phyloP scores from a whole-genome alignment of 2,113 vertebrate genomes.

The Ctenomys sociabilis region DNA sequence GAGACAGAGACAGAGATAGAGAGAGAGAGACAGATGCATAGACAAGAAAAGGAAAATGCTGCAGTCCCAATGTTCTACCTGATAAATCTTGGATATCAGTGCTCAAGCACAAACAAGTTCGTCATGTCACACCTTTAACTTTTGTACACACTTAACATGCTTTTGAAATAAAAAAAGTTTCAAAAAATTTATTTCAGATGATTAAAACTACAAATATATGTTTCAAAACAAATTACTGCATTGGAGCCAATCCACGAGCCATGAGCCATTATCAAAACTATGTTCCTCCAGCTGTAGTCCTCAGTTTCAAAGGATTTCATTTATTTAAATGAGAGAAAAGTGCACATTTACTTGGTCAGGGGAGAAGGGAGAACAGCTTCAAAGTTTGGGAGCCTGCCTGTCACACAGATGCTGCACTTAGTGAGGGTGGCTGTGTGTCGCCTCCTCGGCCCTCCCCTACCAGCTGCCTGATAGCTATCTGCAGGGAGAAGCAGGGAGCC shows the following conservation, averaged over 20 bases:
- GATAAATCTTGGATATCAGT: not conserved
- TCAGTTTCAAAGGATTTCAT: slow-evolving; percentile 32
- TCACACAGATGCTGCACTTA: slow-evolving; percentile 43
- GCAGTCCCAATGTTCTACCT: not conserved
- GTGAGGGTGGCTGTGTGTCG: not conserved
- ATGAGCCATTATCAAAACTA: not conserved
- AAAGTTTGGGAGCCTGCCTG: slow-evolving; percentile 66
- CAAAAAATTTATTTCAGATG: not conserved
- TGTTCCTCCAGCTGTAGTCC: slow-evolving; percentile 5
- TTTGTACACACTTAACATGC: not conserved
- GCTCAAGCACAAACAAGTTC: not conserved
- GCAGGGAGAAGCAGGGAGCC: slow-evolving; percentile 5
- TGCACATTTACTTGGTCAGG: slow-evolving; percentile 10
- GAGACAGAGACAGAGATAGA: too few species aligned
- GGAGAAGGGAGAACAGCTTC: slow-evolving; percentile 53
- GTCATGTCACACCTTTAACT: not conserved
- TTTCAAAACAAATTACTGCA: slow-evolving; percentile 5
- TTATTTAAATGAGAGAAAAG: slow-evolving; percentile 60
- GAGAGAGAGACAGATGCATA: too few species aligned
- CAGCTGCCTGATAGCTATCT: slow-evolving; percentile 71
- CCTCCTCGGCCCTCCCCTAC: slow-evolving; percentile 26
- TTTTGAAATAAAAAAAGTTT: slow-evolving; percentile 1
- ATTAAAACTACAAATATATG: not conserved
- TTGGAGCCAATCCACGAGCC: not conserved
- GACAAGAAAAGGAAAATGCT: too few species aligned